Evolutionary conservation across 2,888 invertebrate species (phyloP).

Genomic region (Molanna angustata): DNA sequence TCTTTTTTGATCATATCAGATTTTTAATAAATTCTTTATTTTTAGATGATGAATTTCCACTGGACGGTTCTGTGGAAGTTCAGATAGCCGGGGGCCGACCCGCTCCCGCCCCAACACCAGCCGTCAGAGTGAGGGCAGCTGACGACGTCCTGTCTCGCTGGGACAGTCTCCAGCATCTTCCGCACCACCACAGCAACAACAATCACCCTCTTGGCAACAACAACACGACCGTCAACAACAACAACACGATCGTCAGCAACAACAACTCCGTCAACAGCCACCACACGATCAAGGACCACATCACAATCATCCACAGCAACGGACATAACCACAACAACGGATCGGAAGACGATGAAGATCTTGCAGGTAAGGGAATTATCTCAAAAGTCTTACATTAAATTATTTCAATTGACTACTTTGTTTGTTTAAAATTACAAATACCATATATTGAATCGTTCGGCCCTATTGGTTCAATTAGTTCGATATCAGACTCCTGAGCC

Average conservation of each 20-base stretch:
- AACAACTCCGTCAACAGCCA: neutral
- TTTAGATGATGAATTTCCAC: conserved; percentile 76
- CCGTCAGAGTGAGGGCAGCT: conserved; percentile 64
- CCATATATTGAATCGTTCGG: too few relatives aligned
- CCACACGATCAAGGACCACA: neutral
- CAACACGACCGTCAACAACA: neutral
- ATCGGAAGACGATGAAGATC: conserved; percentile 21
- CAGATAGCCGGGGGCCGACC: conserved; percentile 66
- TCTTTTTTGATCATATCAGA: too few relatives aligned
- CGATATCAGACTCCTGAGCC: too few relatives aligned
- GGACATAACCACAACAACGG: conserved; percentile 5
- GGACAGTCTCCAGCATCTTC: conserved; percentile 72
- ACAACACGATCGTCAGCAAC: neutral
- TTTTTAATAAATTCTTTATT: too few relatives aligned
- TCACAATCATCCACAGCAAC: too few relatives aligned
- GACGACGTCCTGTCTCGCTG: conserved; percentile 74
- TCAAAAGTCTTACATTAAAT: too few relatives aligned
- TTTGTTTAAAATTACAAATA: too few relatives aligned
- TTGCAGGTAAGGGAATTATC: conserved; percentile 14
- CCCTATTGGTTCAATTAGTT: too few relatives aligned
- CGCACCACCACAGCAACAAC: conserved; percentile 6
- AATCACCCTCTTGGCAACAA: conserved; percentile 2
- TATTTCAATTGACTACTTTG: too few relatives aligned
- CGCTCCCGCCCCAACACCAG: conserved; percentile 68
- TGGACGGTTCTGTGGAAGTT: conserved; percentile 79